Evolutionary conservation across 2,888 invertebrate species (phyloP).

Genomic region (Bursaphelenchus okinawaensis): DNA sequence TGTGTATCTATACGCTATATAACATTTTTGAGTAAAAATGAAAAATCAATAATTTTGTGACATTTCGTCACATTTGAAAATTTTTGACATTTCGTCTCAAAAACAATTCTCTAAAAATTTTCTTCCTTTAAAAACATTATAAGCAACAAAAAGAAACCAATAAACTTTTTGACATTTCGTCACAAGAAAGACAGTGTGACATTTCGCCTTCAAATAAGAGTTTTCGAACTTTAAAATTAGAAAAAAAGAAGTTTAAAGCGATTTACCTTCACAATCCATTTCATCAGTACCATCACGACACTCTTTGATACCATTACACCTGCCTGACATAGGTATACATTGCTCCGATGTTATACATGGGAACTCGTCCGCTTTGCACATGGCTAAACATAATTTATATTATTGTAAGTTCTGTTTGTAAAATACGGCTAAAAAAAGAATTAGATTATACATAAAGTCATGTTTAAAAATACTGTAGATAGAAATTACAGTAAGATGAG

Average conservation of each 20-base stretch:
- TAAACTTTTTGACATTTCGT: no score
- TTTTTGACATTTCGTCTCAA: no score
- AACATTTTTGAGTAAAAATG: no score
- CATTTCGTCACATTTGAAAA: no score
- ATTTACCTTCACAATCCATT: constrained; percentile 45
- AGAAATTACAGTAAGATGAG: no score
- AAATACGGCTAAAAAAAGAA: background rate
- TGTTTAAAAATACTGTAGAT: background rate
- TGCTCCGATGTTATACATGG: constrained; percentile 56
- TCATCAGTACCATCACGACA: constrained; percentile 57
- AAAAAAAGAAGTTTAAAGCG: background rate
- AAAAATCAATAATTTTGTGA: no score
- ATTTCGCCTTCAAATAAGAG: background rate
- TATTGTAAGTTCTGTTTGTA: background rate
- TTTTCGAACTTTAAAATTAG: background rate
- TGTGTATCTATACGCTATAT: no score
- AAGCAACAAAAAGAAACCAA: no score
- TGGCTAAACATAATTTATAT: constrained; percentile 35
- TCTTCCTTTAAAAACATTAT: no score
- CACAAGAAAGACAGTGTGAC: background rate
- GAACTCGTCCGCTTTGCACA: constrained; percentile 53
- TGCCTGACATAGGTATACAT: constrained; percentile 47
- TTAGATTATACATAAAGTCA: background rate
- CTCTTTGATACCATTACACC: constrained; percentile 55
- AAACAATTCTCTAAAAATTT: no score